Percentiles rank a stretch among this genome's conserved stretches.
phyloP scores from a whole-genome alignment of 2,113 vertebrate species.

The Balaenoptera acutorostrata region DNA sequence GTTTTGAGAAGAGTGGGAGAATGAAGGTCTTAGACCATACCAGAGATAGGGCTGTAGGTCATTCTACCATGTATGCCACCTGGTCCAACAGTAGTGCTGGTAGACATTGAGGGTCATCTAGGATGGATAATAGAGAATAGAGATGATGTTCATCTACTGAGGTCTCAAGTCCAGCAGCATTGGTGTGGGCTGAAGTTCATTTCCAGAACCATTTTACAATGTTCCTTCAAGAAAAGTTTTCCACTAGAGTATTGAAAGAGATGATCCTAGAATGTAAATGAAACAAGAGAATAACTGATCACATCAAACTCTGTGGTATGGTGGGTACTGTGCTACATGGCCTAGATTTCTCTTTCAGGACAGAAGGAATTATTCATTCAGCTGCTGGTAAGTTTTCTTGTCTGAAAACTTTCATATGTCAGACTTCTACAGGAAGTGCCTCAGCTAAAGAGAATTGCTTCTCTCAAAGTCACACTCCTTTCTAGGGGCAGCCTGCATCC shows the following conservation, averaged over 20 bases:
- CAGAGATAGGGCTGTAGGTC: neutral
- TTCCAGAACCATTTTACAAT: neutral
- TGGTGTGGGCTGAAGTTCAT: neutral
- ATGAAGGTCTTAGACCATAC: rapidly evolving
- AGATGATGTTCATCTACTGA: neutral
- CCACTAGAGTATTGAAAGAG: neutral
- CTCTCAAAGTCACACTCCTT: neutral
- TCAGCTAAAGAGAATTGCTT: neutral
- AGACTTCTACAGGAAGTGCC: rapidly evolving
- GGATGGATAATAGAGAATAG: neutral
- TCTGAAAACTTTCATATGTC: neutral
- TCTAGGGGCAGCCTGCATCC: no score
- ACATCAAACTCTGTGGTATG: neutral
- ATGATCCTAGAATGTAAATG: neutral
- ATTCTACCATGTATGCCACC: neutral
- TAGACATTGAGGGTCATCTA: neutral
- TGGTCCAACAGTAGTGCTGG: neutral
- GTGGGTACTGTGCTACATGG: neutral
- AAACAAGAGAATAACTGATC: neutral
- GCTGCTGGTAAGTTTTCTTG: neutral
- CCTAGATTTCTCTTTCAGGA: no score
- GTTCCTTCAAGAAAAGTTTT: neutral
- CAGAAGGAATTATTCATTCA: neutral
- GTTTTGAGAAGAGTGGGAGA: neutral
- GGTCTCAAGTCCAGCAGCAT: neutral